Evolutionary conservation across 1,140 invertebrate species (phyloP), one percentile per base, ranked within the genome.

Genomic region (Ectropis grisescens): DNA sequence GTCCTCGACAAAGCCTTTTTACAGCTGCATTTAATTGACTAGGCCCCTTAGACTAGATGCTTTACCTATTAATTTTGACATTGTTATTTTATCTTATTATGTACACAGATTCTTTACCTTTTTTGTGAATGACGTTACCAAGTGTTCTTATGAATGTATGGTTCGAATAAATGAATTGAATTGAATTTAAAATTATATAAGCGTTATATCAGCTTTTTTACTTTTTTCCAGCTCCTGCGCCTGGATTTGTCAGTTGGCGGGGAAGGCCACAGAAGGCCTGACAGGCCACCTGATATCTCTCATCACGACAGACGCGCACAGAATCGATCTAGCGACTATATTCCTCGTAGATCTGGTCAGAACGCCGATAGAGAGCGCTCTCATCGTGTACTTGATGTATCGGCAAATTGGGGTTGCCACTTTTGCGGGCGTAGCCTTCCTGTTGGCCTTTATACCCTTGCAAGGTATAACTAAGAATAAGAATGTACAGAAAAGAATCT

Each of bases 261-360:
- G 70, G n/a, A 89, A 92, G n/a, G 70, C 94, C 10, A 88, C 87
- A 0, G 87, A 91, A 65, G 93, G 92, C 0, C 89, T 93, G 1
- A 84, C 90, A 2, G 94, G 94, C 0, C 91, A 94, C 61, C 91
- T 95, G 32, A 89, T 97, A 0, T 97, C 96, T 70, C 82, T 96
- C 1, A 69, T 96, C 32, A 94, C 94, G 1, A 96, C 96, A 39
- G 94, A 96, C 57, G 87, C 91, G 6, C 89, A 87, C 12, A 71
- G 89, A 12, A 92, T 92, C 47, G 90, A 92, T 61, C 78, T 87
- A 29, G 86, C 87, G 0, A 78, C 86, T 0, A 78, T 88, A 36
- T 88, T 90, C 58, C 47, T 91, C 5, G 86, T 90, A 52, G 90
- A 90, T 39, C 57, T 92, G 0, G 88, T 90, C 82, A 83, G 90